Evolutionary conservation across 2,113 vertebrate genomes (phyloP), one percentile per base, ranked within the genome.

Genomic region (Sylvilagus bachmani): DNA sequence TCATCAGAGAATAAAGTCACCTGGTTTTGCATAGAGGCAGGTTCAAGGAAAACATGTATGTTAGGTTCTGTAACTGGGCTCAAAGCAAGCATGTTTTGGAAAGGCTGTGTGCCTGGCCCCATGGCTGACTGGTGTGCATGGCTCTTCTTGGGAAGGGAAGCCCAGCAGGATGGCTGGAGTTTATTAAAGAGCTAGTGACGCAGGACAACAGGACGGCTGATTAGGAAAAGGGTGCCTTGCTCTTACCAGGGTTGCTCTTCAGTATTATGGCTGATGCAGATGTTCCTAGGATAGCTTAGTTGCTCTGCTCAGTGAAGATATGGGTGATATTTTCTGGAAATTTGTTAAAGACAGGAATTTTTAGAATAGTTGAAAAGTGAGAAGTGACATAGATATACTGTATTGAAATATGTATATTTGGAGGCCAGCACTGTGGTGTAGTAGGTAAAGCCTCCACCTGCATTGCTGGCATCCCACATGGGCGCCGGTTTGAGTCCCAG

Each of bases 31-130:
- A 86, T 24, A 53, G 86, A 78, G 22, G 70, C 6, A 13, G 8
- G 90, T 87, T 87, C 64, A 95, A 90, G 58, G 85, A 80, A 88
- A 73, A 77, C 17, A 31, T 31, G 10, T 0, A 2, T 16, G 5
- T 79, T 66, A 80, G 14, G 25, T 64, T 29, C 62, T 69, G 33
- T 36, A 10, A 58, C n/a, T 85, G 61, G 90, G 62, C 55, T 73
- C 36, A 62, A 89, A 95, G 55, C 66, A 86, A 71, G 82, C 70
- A 75, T n/a, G 25, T 53, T 82, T 62, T 67, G 55, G 22, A 84
- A 95, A 85, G 53, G 61, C 66, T 74, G 90, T 36, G 31, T 29
- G 21, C 66, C 31, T 69, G 24, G 27, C 36, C 67, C 58, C 11
- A 6, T 22, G 22, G 38, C 29, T 49, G 67, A 71, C 6, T 5